These are phyloP conservation scores for Aspidoscelis tigris DNA, from an alignment of 2,113 vertebrate species.

Conservation along the genomic window DNA sequence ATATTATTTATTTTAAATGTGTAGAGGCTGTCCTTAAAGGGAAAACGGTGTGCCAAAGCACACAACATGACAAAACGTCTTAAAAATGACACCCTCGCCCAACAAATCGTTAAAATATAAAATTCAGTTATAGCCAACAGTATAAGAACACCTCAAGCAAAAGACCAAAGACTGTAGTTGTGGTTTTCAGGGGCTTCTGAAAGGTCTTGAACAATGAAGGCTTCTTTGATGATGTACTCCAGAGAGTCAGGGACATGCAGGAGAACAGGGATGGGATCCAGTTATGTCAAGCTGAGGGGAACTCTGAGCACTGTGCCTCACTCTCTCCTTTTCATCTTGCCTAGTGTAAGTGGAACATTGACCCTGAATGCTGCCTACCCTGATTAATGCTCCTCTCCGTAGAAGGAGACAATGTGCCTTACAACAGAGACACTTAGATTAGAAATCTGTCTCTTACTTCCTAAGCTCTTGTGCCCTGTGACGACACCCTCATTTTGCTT, in stretches of 20 bases:
- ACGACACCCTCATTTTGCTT: slow-evolving; percentile 9
- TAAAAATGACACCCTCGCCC: too few species aligned
- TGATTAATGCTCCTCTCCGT: background rate
- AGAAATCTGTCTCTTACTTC: background rate
- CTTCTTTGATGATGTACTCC: too few species aligned
- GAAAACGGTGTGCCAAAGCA: background rate
- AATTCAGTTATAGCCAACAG: background rate
- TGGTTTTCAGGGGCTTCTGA: background rate
- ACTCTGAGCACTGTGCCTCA: background rate
- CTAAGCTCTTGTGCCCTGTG: background rate
- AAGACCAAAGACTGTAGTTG: background rate
- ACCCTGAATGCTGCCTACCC: too few species aligned
- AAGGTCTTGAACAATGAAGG: background rate
- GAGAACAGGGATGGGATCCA: background rate
- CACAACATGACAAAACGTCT: too few species aligned
- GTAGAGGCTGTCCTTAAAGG: background rate
- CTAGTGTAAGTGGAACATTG: background rate
- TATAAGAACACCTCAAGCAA: background rate
- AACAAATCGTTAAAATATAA: background rate
- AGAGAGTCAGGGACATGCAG: too few species aligned
- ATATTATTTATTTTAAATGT: background rate
- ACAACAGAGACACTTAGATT: background rate
- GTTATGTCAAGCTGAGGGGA: background rate
- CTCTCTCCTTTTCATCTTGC: background rate
- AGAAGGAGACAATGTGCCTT: background rate